Base-by-base conservation (phyloP, 2,888 invertebrate species). In the Conchocele bisecta region DNA sequence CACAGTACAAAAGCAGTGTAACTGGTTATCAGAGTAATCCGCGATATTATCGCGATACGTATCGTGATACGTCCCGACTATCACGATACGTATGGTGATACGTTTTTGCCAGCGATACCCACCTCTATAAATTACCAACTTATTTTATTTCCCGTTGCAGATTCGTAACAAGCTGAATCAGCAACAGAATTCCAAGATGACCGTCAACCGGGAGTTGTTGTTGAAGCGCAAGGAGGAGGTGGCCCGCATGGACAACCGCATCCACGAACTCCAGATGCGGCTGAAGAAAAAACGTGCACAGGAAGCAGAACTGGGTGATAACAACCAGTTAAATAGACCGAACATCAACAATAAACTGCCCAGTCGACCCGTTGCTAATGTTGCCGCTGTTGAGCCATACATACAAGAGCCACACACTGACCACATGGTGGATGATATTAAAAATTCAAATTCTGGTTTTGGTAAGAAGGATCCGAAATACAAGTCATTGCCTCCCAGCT, bases 161-260 rank as follows among this genome's bases (percentile, higher is more conserved):
- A 97, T 97, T 91, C 96, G 98, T 75, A 98, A 98, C 93, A 98
- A 98, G 92, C 93, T 98, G 92, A 97, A 97, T 92, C 96, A 98
- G 92, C 97, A 98, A 91, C 98, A 97, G 92, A 97, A 95, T 93
- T 96, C 95, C 82, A 94, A 97, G 85, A 93, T 98, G 83, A 95
- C 95, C 78, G 95, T 96, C 84, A 98, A 98, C 92, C 93, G 96
- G 74, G 96, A 97, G 86, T 95, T 96, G 44, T 92, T 98, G 85
- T 95, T 95, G 61, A 96, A 96, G 84, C 93, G 96, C 53, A 97
- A 97, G 89, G 96, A 97, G 81, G 98, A 98, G 92, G 95, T 98
- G 93, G 94, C 95, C 64, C 95, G 95, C 85, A 97, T 98, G 89
- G 98, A 98, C 92, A 95, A 96, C 85, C 93, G 97, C 85, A 98